A percentile compares a stretch with the other conserved stretches of the same genome.
Evolutionary conservation across 2,888 invertebrate species (phyloP).

Genomic region (Eupithecia exiguata): DNA sequence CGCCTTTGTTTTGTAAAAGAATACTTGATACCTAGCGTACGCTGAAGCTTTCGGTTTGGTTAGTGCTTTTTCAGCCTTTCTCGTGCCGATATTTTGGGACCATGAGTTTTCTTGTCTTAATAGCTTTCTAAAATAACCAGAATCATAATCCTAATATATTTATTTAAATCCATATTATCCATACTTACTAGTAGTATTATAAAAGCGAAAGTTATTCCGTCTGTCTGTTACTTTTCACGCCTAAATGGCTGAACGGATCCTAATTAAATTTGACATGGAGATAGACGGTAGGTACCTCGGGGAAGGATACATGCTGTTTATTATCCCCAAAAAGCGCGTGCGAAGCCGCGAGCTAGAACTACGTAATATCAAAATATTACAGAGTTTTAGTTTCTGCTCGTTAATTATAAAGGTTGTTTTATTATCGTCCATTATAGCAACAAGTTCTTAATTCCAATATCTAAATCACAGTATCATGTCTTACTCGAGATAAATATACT

Average conservation of each 20-base stretch:
- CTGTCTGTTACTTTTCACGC: not conserved
- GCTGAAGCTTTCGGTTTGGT: not conserved
- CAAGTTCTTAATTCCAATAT: not conserved
- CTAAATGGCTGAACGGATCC: not conserved
- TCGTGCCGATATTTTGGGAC: not conserved
- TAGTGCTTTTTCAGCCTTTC: not conserved
- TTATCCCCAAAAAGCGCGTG: not conserved
- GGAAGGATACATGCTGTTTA: not conserved
- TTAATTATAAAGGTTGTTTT: not conserved
- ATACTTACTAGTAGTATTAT: not conserved
- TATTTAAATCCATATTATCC: not conserved
- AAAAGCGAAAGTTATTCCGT: not conserved
- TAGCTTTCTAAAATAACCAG: not conserved
- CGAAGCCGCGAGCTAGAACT: not conserved
- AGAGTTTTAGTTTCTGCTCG: too few relatives aligned
- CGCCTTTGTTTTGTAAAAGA: conserved; percentile 26
- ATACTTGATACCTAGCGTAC: not conserved
- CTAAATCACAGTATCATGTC: not conserved
- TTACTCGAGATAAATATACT: not conserved
- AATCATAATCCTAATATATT: not conserved
- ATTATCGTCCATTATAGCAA: not conserved
- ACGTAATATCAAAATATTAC: not conserved
- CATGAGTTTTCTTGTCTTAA: not conserved
- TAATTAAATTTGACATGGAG: not conserved
- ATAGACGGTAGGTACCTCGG: not conserved